A percentile compares a stretch with the other conserved stretches of the same genome.
These are phyloP conservation scores for Himalopsyche japonica DNA, from an alignment of 2,888 invertebrate genomes.

Conservation along the genomic window DNA sequence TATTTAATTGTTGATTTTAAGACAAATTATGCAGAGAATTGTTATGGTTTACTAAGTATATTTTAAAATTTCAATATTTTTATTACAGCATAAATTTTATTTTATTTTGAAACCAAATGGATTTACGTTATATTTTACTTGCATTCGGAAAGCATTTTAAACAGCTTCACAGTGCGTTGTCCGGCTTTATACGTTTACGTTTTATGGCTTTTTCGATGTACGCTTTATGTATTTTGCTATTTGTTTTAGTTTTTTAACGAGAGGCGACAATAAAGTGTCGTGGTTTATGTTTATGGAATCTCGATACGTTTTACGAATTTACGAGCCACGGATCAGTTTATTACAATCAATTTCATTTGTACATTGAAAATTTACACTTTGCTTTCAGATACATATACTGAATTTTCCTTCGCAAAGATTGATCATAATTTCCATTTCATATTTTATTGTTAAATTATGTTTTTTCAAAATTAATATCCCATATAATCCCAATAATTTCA, in stretches of 20 bases:
- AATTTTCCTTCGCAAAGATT: background rate
- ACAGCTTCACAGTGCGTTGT: background rate
- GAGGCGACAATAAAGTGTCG: slow-evolving; percentile 20
- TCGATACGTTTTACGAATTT: slow-evolving; percentile 15
- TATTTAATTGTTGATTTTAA: too few relatives aligned
- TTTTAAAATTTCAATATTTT: background rate
- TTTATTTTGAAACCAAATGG: background rate
- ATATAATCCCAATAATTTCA: too few relatives aligned
- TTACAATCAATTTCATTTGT: slow-evolving; percentile 25
- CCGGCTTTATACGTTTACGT: slow-evolving; percentile 6
- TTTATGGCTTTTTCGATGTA: slow-evolving; percentile 6
- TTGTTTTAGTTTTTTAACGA: slow-evolving; percentile 19
- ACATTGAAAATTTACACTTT: background rate
- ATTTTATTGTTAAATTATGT: too few relatives aligned
- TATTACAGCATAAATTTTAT: background rate
- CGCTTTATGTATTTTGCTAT: slow-evolving; percentile 8
- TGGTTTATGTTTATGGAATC: slow-evolving; percentile 31
- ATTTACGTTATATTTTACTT: background rate
- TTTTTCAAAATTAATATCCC: too few relatives aligned
- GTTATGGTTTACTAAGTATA: too few relatives aligned
- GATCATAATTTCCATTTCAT: background rate
- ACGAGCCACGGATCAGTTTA: slow-evolving; percentile 17
- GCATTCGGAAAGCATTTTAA: background rate
- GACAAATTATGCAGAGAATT: too few relatives aligned
- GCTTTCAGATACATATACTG: background rate